Evolutionary conservation across 2,113 vertebrate genomes (phyloP), one percentile per base, ranked within the genome.

Genomic region (Heptranchias perlo): DNA sequence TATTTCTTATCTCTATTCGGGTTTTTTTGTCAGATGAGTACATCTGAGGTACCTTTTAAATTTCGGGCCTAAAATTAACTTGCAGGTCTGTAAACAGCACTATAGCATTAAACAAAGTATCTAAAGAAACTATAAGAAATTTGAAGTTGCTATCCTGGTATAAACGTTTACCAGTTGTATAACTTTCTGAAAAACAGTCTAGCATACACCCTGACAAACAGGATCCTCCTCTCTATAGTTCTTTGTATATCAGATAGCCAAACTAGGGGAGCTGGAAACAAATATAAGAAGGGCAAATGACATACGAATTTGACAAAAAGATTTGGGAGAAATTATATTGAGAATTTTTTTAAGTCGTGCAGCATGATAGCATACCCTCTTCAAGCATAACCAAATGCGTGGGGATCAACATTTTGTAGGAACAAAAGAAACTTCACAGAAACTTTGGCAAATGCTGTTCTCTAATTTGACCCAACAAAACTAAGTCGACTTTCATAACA

Each of bases 11-110:
- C 54, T 10, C n/a, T 93, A 2, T 23, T 21, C 49, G 39, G 35
- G 39, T n/a, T n/a, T 31, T 61, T 62, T 62, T 62, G 89, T 62
- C 14, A 62, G 58, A 39, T 31, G 54, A 61, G 52, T 58, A 61
- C 62, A 62, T 92, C n/a, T 44, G 11, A 92, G 61, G 4, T 39
- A 7, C 16, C 7, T 93, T 39, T 93, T 62, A 93, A 62, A 23
- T 93, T 93, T 93, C 16, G 78, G 16, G 78, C 39, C 78, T 44
- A 47, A 82, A 93, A 62, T 93, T 62, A 93, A 93, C n/a, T 64
- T n/a, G 89, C 35, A 23, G n/a, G 35, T 23, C n/a, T 39, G 35
- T 39, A 39, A 62, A 62, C 89, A 31, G 84, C 35, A 16, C 35
- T 61, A 61, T 39, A 61, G 14, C 35, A 62, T 92, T 92, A 87